These are phyloP conservation scores for Clitarchus hookeri DNA, from an alignment of 2,888 invertebrate genomes.

Conservation along the genomic window DNA sequence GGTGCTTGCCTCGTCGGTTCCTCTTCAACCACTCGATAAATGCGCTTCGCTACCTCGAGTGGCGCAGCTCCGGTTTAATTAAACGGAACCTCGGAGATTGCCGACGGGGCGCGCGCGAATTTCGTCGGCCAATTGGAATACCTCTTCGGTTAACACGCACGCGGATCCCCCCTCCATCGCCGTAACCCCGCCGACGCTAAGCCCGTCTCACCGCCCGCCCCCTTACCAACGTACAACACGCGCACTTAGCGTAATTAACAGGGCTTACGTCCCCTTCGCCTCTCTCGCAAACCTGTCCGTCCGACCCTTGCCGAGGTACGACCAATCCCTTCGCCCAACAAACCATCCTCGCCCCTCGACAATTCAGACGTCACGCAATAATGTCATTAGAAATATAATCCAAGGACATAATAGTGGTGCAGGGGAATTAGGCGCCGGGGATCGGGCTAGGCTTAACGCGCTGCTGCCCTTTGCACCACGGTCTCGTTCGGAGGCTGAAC, in stretches of 20 bases:
- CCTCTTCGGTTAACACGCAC: slow-evolving; percentile 2
- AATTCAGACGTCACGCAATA: slow-evolving; percentile 5
- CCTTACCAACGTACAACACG: neutral
- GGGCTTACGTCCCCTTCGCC: neutral
- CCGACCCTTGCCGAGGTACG: neutral
- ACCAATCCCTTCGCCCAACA: neutral
- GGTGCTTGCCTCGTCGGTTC: neutral
- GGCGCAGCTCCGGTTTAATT: neutral
- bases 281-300: neutral
- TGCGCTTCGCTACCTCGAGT: neutral
- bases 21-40: neutral
- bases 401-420: too few species aligned
- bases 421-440: too few species aligned
- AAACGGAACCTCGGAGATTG: neutral
- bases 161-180: neutral
- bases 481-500: too few species aligned
- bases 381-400: neutral
- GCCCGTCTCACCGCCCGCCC: neutral
- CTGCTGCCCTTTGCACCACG: too few species aligned
- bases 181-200: neutral
- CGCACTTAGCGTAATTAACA: slow-evolving; percentile 10
- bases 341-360: neutral
- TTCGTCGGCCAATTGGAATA: neutral
- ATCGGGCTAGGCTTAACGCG: too few species aligned
- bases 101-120: neutral